Conservation (phyloP, 1,140 invertebrate genomes). For the Drosophila pallidifrons region DNA sequence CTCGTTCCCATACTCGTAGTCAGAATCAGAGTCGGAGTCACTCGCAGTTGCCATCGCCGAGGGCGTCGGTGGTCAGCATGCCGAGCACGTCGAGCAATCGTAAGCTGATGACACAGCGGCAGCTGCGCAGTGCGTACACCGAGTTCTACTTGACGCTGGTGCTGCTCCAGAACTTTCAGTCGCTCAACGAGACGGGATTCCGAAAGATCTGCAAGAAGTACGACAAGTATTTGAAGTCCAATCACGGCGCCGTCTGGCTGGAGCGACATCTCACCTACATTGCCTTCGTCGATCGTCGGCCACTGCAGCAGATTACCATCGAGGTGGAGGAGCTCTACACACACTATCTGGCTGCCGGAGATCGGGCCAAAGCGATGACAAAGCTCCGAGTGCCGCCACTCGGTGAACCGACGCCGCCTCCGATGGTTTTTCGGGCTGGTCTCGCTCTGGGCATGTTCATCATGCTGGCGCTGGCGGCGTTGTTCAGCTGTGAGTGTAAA, state of each 20-base stretch:
- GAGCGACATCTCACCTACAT: constrained; percentile 26
- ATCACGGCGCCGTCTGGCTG: constrained; percentile 39
- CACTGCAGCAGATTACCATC: constrained; percentile 86
- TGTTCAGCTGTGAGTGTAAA: constrained; percentile 56
- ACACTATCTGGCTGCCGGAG: constrained; percentile 89
- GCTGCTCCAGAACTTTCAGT: constrained; percentile 94
- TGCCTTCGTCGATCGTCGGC: constrained; percentile 45
- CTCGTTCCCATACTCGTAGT: too few relatives aligned
- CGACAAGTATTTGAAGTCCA: constrained; percentile 90
- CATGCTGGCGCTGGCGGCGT: constrained; percentile 86
- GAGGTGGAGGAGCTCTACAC: constrained; percentile 90
- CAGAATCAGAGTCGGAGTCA: neutral
- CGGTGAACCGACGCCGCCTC: constrained; percentile 88
- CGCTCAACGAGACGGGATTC: constrained; percentile 99
- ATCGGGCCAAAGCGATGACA: constrained; percentile 90
- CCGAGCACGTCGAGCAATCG: constrained; percentile 74
- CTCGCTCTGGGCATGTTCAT: constrained; percentile 88
- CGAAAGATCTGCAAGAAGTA: constrained; percentile 99
- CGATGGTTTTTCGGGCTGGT: constrained; percentile 88
- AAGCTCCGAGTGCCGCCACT: constrained; percentile 90
- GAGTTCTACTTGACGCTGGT: constrained; percentile 99
- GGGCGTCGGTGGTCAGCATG: neutral
- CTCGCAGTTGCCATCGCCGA: neutral
- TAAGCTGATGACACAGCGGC: constrained; percentile 87
- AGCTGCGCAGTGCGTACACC: constrained; percentile 98